These are phyloP conservation scores for Stylophora pistillata DNA, from an alignment of 64 coral and sea anemone genomes.

Conservation along the genomic window DNA sequence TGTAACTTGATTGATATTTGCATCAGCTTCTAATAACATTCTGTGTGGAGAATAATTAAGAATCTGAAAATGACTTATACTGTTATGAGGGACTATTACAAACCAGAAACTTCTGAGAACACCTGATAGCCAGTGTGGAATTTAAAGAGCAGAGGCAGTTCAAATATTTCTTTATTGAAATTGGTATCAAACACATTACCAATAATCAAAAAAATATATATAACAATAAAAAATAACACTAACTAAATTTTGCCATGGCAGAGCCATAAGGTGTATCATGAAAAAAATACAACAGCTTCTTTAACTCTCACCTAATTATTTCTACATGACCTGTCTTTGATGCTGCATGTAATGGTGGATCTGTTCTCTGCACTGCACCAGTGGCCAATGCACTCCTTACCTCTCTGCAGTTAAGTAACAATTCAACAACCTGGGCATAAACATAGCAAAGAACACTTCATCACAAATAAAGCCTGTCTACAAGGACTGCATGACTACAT, in stretches of 20 bases:
- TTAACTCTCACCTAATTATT: constrained; percentile 69
- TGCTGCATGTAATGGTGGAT: constrained; percentile 88
- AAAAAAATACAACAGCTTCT: not conserved
- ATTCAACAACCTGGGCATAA: constrained; percentile 67
- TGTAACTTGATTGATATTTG: constrained; percentile 86
- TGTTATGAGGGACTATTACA: not conserved
- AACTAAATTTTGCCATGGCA: no score
- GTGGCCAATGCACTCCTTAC: constrained; percentile 51
- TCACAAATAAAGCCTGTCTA: no score
- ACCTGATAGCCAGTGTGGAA: not conserved
- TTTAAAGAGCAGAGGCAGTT: no score
- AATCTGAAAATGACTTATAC: no score
- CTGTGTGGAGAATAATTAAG: constrained; percentile 7
- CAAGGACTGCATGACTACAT: no score
- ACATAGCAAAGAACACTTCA: not conserved
- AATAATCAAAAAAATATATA: no score
- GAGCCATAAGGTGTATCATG: not conserved
- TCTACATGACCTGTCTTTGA: constrained; percentile 91
- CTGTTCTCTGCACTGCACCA: constrained; percentile 45
- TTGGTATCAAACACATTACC: no score
- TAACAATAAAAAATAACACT: no score
- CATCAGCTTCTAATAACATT: constrained; percentile 83
- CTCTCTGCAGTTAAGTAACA: constrained; percentile 57
- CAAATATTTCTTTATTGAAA: no score
- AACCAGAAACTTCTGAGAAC: not conserved